Evolutionary conservation across 2,797 vertebrate species (phyloP), one percentile per base, ranked within the genome.

Genomic region (Syngnathus acus): DNA sequence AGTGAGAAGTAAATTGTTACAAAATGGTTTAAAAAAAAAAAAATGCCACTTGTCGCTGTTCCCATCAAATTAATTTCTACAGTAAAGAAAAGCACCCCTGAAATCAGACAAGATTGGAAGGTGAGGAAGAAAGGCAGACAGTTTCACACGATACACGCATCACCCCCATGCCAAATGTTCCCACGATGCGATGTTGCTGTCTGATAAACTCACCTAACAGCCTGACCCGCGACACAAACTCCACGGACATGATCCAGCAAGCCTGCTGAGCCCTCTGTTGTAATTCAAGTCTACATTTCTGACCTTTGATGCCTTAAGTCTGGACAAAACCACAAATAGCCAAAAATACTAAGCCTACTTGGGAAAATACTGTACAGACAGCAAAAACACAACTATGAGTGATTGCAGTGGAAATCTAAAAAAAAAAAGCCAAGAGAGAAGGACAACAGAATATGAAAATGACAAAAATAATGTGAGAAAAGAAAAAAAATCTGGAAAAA

Each of bases 291-390:
- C 67, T 57, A 23, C 58, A 65, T 72, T 68, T 75, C 50, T 84
- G 83, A 86, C 86, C 84, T 88, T 86, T 40, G 19, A 50, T 21
- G 84, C 78, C 81, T 86, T 84, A 83, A 72, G 50, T 71, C 14
- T n/a, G 43, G 69, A 74, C 69, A 68, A 58, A 55, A 55, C 32
- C 14, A 23, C 61, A 42, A 53, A 72, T 72, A 47, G 66, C 42
- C 58, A 9, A 32, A 32, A 32, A 40, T 39, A 40, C 17, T 60
- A 1, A 39, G 32, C 43, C 43, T 62, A 43, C 40, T 45, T 59
- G 37, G n/a, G 40, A 26, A 62, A 62, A 62, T 62, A 32, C 32
- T 32, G 32, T 32, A 55, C 6, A 67, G 66, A 55, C 17, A 64
- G 62, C 42, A 43, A 47, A 39, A 62, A 45, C 14, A 62, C 7